phyloP scores from a whole-genome alignment of 2,113 vertebrate species.

The Apodemus speciosus region DNA sequence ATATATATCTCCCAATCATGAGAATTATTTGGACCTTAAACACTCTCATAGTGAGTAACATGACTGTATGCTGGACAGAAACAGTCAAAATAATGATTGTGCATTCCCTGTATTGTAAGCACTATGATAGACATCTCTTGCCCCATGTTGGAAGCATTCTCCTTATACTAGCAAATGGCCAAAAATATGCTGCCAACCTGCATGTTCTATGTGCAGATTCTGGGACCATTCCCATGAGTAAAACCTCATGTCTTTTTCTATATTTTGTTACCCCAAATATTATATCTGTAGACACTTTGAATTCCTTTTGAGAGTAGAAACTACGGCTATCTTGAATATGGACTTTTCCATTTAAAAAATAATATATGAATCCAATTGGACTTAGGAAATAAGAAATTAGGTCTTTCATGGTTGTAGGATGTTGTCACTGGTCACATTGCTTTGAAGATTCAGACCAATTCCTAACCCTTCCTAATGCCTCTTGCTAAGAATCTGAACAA shows the following conservation, averaged over 20 bases:
- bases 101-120: neutral
- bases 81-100: constrained; percentile 17
- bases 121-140: fast-evolving
- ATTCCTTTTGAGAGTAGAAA: constrained; percentile 43
- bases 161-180: neutral
- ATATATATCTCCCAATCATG: neutral
- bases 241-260: neutral
- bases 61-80: neutral
- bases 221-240: neutral
- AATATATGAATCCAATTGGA: neutral
- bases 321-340: neutral
- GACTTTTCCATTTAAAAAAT: neutral
- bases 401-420: neutral
- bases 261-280: neutral
- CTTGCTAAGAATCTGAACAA: constrained; percentile 34
- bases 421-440: neutral
- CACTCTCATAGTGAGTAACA: neutral
- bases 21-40: constrained; percentile 13
- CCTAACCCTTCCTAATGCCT: neutral
- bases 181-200: neutral
- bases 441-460: neutral
- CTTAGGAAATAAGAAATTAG: neutral
- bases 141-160: neutral
- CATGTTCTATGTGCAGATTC: neutral
- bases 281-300: neutral